Evolutionary conservation across 2,113 vertebrate species (phyloP).

Genomic region (Lepisosteus oculatus): DNA sequence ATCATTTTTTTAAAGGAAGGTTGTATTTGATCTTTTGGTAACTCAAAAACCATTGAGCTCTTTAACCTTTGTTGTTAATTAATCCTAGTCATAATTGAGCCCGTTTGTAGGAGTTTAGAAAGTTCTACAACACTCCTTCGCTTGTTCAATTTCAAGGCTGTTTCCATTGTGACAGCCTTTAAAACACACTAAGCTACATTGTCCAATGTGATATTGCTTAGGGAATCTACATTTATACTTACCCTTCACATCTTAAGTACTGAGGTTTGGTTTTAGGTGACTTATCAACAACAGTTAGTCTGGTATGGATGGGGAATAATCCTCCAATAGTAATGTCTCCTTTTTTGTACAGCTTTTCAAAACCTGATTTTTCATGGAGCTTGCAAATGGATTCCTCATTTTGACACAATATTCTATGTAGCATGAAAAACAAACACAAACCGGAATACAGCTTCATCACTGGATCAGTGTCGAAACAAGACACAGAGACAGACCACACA

Average conservation of each 20-base stretch:
- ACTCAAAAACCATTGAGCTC: no score
- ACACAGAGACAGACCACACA: neutral
- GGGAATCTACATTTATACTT: constrained; percentile 10
- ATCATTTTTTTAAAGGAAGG: no score
- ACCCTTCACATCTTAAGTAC: constrained; percentile 29
- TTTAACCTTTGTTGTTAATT: no score
- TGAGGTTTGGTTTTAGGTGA: constrained; percentile 28
- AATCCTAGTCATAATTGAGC: no score
- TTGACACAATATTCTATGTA: neutral
- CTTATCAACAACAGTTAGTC: constrained; percentile 36
- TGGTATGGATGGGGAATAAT: constrained; percentile 46
- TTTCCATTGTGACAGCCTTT: no score
- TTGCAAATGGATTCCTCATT: constrained; percentile 26
- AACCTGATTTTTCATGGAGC: constrained; percentile 37
- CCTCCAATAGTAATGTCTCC: constrained; percentile 45
- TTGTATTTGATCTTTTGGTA: no score
- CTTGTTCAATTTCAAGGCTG: no score
- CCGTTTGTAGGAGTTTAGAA: no score
- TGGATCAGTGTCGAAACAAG: neutral
- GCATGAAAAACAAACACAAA: neutral
- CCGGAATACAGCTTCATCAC: neutral
- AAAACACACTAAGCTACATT: no score
- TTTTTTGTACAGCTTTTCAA: constrained; percentile 41
- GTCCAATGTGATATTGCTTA: no score
- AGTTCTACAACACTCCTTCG: no score